phyloP scores from a whole-genome alignment of 2,888 invertebrate genomes.

The Sycophila texana region DNA sequence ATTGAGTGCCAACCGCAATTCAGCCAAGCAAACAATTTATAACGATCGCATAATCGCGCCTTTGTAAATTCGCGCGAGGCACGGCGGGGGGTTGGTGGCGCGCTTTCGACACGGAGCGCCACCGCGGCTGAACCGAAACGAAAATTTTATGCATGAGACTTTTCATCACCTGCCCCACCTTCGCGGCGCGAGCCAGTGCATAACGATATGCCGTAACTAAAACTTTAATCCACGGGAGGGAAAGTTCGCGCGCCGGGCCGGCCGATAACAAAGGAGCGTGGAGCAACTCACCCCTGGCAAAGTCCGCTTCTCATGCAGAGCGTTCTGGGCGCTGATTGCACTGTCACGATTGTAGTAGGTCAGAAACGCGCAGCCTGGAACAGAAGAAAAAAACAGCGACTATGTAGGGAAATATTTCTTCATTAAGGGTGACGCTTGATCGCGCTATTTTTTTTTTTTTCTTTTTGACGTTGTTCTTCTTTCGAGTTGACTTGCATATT shows the following conservation, averaged over 20 bases:
- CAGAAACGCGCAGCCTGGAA: constrained; percentile 97
- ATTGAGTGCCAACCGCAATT: no score
- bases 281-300: constrained; percentile 94
- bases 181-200: background rate
- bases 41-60: no score
- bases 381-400: constrained; percentile 55
- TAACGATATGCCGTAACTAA: constrained; percentile 49
- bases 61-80: no score
- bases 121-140: background rate
- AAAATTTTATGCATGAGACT: constrained; percentile 43
- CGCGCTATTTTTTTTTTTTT: background rate
- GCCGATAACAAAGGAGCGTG: constrained; percentile 52
- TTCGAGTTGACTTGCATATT: background rate
- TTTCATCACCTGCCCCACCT: constrained; percentile 27
- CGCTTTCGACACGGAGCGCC: no score
- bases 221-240: constrained; percentile 52
- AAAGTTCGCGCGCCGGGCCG: constrained; percentile 18
- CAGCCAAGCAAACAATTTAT: no score
- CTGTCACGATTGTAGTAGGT: constrained; percentile 98
- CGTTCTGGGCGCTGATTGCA: constrained; percentile 93
- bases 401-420: background rate
- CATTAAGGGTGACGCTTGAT: background rate
- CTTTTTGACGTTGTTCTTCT: background rate
- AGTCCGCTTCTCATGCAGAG: constrained; percentile 98
- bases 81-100: no score